These are phyloP conservation scores for Mya arenaria DNA, from an alignment of 1,140 invertebrate genomes.

Conservation along the genomic window DNA sequence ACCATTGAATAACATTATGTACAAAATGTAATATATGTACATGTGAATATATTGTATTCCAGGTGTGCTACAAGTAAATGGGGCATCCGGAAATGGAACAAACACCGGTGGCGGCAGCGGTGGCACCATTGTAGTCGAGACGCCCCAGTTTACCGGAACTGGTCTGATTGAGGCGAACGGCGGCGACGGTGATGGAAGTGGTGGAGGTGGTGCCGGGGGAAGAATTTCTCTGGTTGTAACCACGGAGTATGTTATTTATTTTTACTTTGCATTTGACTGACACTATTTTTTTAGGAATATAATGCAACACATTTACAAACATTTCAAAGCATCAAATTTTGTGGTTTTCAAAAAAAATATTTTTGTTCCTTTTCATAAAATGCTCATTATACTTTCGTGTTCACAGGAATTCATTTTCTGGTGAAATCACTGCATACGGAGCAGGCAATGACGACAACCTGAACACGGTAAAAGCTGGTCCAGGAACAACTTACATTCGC, in stretches of 20 bases:
- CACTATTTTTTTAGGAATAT: too few species aligned
- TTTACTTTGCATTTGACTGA: too few species aligned
- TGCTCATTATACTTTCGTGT: too few species aligned
- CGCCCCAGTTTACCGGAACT: conserved; percentile 60
- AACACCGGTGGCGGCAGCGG: conserved; percentile 72
- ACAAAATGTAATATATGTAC: too few species aligned
- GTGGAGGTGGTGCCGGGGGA: conserved; percentile 70
- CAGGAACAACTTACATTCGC: conserved; percentile 70
- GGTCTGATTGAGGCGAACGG: conserved; percentile 67
- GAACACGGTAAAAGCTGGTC: conserved; percentile 65
- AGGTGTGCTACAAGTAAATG: conserved; percentile 70
- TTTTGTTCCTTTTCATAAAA: too few species aligned
- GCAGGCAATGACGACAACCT: conserved; percentile 60
- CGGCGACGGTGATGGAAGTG: conserved; percentile 62
- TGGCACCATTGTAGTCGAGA: conserved; percentile 63
- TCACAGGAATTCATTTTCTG: conserved; percentile 62
- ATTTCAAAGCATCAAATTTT: too few species aligned
- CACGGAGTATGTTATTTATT: conserved; percentile 48
- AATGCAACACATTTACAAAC: too few species aligned
- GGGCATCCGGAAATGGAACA: conserved; percentile 55
- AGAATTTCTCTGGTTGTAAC: conserved; percentile 59
- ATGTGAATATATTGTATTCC: too few species aligned
- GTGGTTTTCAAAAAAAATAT: too few species aligned
- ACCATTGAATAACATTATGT: too few species aligned
- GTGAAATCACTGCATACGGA: conserved; percentile 65